Percentiles rank a stretch among this genome's conserved stretches.
Evolutionary conservation across 2,888 invertebrate genomes (phyloP).

Genomic region (Dromius quadrimaculatus): DNA sequence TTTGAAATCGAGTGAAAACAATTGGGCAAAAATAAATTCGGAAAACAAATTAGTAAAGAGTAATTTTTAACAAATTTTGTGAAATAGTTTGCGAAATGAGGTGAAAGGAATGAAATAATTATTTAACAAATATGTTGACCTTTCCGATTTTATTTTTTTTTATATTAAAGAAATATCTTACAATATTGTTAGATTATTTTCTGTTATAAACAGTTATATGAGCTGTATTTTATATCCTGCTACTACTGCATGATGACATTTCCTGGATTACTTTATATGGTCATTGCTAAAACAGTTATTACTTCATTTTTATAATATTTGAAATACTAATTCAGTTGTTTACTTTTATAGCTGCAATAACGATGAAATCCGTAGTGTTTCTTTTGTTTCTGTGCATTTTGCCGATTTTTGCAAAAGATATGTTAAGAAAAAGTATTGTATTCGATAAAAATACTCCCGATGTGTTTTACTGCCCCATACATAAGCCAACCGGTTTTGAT

Average conservation of each 20-base stretch:
- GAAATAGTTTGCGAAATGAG: neutral
- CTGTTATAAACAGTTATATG: constrained; percentile 16
- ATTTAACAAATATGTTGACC: constrained; percentile 11
- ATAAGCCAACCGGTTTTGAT: constrained; percentile 81
- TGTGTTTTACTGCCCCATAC: constrained; percentile 83
- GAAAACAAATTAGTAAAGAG: neutral
- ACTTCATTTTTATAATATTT: neutral
- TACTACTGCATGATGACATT: constrained; percentile 32
- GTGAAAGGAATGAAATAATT: constrained; percentile 35
- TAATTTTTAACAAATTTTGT: constrained; percentile 10
- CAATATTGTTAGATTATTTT: neutral
- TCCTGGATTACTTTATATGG: constrained; percentile 44
- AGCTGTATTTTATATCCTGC: constrained; percentile 35
- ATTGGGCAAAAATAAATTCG: neutral
- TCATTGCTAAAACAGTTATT: constrained; percentile 26
- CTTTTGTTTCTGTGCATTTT: constrained; percentile 42
- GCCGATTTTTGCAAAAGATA: constrained; percentile 70
- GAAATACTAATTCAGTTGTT: neutral
- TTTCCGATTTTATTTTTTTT: constrained; percentile 1
- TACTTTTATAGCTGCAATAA: constrained; percentile 22
- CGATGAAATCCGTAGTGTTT: constrained; percentile 30
- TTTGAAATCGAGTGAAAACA: neutral
- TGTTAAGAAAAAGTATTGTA: constrained; percentile 82
- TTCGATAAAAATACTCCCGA: constrained; percentile 84
- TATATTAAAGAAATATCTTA: constrained; percentile 8